Conservation (phyloP, 2,888 invertebrate species). For the Empis livida region DNA sequence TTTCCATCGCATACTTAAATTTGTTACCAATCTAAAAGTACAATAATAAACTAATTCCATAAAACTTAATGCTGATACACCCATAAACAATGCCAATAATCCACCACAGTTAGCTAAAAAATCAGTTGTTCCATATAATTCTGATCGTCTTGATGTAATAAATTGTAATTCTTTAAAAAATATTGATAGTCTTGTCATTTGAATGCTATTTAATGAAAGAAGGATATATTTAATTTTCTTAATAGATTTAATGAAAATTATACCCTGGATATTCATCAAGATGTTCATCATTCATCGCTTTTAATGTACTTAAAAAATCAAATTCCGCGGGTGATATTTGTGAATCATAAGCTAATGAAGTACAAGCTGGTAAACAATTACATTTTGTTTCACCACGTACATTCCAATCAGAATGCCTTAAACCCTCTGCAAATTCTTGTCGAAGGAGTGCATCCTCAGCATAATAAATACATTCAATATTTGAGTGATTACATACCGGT, state of each 20-base stretch:
- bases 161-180: conserved; percentile 56
- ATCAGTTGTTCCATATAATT: conserved; percentile 46
- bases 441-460: conserved; percentile 30
- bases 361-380: conserved; percentile 31
- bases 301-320: background rate
- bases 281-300: background rate
- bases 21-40: conserved; percentile 31
- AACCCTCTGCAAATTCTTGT: conserved; percentile 30
- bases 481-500: conserved; percentile 33
- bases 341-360: conserved; percentile 27
- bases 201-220: conserved; percentile 22
- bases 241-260: background rate
- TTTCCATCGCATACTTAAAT: conserved; percentile 23
- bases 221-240: background rate
- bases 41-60: conserved; percentile 37
- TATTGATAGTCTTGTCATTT: conserved; percentile 42
- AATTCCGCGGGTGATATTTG: conserved; percentile 28
- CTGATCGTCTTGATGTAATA: conserved; percentile 45
- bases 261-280: background rate
- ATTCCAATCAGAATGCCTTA: conserved; percentile 21
- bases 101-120: conserved; percentile 50
- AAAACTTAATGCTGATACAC: conserved; percentile 16
- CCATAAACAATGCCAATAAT: conserved; percentile 34
- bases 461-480: conserved; percentile 26
- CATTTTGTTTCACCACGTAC: conserved; percentile 27